Base-by-base conservation (phyloP, 2,113 vertebrate genomes). In the Perccottus glenii region DNA sequence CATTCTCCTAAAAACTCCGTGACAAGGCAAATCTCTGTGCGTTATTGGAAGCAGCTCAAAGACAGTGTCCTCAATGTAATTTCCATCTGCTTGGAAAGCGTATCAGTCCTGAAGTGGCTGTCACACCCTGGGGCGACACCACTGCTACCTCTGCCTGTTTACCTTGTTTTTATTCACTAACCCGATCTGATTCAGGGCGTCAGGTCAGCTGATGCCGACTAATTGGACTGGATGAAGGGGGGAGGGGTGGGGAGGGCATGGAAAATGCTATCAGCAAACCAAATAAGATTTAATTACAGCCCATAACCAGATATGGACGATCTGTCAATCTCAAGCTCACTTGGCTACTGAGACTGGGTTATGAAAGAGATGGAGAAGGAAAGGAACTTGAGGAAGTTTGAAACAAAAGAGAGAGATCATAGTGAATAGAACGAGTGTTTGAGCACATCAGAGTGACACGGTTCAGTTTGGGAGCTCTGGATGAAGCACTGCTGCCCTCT, bases 261-360 rank as follows among this genome's bases (percentile, higher is more conserved):
- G 50, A 70, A 85, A 85, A 88, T 77, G 75, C 64, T 80, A 88
- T 87, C 85, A 88, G 80, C 67, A 73, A 78, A 57, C 82, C 68
- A 80, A 85, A 88, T 86, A 76, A 87, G 81, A 75, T 89, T 88
- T 81, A 87, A 90, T 90, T 90, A 87, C 70, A 51, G 58, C 40
- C 63, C 67, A 71, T 86, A 87, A 87, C 64, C 77, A 85, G 74
- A 81, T 81, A 72, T 67, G 78, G 73, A 57, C 56, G 57, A 82
- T 85, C 82, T 85, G 87, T 87, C 87, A 89, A 86, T 89, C 88
- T 90, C 63, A 53, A 70, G 73, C 66, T 68, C 16, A 43, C 80
- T 46, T 35, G 7, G 4, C 49, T 36, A 64, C 63, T 47, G 61
- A 58, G 60, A 66, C 42, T 16, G 19, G 42, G 62, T 27, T 32